Evolutionary conservation across 2,113 vertebrate genomes (phyloP), one percentile per base, ranked within the genome.

Genomic region (Syrrhaptes paradoxus): DNA sequence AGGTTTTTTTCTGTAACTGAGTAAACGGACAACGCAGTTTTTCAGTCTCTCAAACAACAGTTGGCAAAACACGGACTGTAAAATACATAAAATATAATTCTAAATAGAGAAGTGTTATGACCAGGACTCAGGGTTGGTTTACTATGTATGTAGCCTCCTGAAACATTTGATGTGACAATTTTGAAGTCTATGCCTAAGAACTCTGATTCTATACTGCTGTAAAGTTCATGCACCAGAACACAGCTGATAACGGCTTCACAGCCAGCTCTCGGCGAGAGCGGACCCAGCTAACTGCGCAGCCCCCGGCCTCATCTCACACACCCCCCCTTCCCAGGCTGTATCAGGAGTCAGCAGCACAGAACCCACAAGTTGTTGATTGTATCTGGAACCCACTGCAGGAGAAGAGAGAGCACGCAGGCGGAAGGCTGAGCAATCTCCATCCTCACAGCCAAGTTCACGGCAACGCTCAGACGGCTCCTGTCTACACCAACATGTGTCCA

Each of bases 341-440:
- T 13, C 25, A 31, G 19, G 38, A 78, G 29, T 8, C 38, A 76
- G 67, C 32, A 43, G 48, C 34, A 48, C 22, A 2, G 43, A 19
- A 6, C 34, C 14, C 62, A 13, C 34, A 51, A 22, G 41, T 3
- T 34, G 38, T 9, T 31, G 6, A 18, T 78, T 15, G 3, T 9
- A 32, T 1, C n/a, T 21, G 41, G 31, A 14, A 43, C 43, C 22
- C 22, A 4, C 31, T 10, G 25, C 10, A 9, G 32, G 7, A 21
- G 66, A 15, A 13, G 41, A n/a, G n/a, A 25, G 18, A 20, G n/a
- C 25, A 6, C 2, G 13, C 2, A 16, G 21, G 51, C 71, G 48
- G 41, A 18, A 5, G 31, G 11, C 10, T 11, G 38, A 49, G 7
- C 31, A 6, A 9, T 6, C 7, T 10, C 2, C 7, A 46, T 3